Conservation (phyloP, 1,140 invertebrate species). For the Mycetomoellerius zeteki region DNA sequence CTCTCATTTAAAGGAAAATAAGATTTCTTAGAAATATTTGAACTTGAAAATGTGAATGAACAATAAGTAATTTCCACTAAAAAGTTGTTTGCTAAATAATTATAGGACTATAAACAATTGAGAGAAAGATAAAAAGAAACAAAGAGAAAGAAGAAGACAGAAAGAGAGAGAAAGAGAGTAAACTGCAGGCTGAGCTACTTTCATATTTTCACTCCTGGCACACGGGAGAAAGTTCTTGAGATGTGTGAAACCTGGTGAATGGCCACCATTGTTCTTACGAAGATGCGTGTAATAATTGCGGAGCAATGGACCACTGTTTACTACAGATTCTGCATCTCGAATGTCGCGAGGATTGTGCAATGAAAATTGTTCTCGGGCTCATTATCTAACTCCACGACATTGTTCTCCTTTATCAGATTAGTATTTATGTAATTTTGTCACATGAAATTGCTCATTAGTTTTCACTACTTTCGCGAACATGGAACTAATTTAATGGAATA, state of each 20-base stretch:
- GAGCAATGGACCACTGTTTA: constrained; percentile 24
- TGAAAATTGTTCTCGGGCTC: constrained; percentile 41
- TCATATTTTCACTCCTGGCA: constrained; percentile 86
- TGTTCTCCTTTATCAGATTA: constrained; percentile 27
- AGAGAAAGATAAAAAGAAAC: constrained; percentile 15
- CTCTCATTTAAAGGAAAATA: background rate
- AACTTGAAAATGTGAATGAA: background rate
- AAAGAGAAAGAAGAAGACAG: constrained; percentile 52
- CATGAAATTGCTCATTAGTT: background rate
- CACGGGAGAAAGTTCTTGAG: constrained; percentile 84
- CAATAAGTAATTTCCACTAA: background rate
- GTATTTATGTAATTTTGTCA: constrained; percentile 24
- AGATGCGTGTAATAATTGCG: constrained; percentile 74
- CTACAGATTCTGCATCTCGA: constrained; percentile 25
- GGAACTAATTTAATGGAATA: background rate
- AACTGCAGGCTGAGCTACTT: constrained; percentile 84
- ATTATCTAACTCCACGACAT: constrained; percentile 47
- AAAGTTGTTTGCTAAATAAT: constrained; percentile 22
- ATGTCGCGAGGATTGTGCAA: constrained; percentile 66
- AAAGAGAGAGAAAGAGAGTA: constrained; percentile 70
- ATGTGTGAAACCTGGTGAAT: constrained; percentile 83
- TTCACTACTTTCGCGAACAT: background rate
- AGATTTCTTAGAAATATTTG: background rate
- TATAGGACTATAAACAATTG: constrained; percentile 20
- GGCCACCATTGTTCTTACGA: constrained; percentile 80